These are phyloP conservation scores for Polyommatus iphigenia DNA, from an alignment of 2,888 invertebrate species.

Conservation along the genomic window DNA sequence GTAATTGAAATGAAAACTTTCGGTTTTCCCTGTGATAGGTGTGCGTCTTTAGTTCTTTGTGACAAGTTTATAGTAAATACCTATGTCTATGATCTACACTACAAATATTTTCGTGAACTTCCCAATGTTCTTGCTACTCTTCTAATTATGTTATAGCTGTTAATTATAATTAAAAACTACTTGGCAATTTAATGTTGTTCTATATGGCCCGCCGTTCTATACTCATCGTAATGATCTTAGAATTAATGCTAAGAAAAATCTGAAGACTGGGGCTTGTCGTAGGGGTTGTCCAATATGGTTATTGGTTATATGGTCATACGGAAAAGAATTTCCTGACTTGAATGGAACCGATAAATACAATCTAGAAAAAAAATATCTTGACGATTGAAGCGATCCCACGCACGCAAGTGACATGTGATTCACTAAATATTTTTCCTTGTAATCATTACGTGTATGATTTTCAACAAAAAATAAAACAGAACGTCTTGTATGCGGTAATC, in stretches of 20 bases:
- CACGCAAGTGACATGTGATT: slow-evolving; percentile 27
- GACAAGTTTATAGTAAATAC: not conserved
- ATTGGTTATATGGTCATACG: not conserved
- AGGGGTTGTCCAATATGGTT: not conserved
- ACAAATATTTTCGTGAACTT: no score
- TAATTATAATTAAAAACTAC: not conserved
- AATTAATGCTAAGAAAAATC: no score
- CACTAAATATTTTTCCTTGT: not conserved
- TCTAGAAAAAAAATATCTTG: not conserved
- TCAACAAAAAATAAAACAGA: slow-evolving; percentile 23
- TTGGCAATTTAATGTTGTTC: not conserved
- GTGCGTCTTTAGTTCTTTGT: not conserved
- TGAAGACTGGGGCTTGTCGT: no score
- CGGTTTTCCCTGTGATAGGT: not conserved
- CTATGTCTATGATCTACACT: no score
- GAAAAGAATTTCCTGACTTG: not conserved
- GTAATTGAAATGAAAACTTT: not conserved
- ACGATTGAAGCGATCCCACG: slow-evolving; percentile 16
- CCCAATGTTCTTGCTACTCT: no score
- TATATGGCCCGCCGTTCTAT: no score
- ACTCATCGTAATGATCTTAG: no score
- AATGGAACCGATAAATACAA: slow-evolving; percentile 3
- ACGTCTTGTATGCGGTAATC: slow-evolving; percentile 35
- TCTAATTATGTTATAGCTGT: no score
- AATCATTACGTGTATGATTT: not conserved